Percentiles rank a stretch among this genome's conserved stretches.
phyloP scores from a whole-genome alignment of 2,797 vertebrate genomes.

The Hippopotamyrus pictus region DNA sequence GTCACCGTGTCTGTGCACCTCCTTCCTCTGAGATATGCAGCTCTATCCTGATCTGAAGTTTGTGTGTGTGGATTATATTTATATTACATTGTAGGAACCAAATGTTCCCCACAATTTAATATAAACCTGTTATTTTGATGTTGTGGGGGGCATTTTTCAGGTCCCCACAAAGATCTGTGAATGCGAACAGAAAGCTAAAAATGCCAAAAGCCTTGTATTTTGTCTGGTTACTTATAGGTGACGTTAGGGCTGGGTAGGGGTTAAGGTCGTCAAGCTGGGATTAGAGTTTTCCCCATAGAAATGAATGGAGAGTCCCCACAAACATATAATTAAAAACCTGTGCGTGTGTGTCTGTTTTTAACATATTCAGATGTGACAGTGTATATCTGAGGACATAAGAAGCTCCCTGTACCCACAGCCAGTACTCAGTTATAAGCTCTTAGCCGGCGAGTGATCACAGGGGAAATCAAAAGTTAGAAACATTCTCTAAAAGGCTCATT shows the following conservation, averaged over 20 bases:
- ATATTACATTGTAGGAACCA: background rate
- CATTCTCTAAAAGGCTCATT: background rate
- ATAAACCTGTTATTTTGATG: background rate
- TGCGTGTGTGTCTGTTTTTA: background rate
- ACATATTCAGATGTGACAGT: slow-evolving; percentile 16
- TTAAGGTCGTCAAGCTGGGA: background rate
- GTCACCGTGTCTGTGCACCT: slow-evolving; percentile 11
- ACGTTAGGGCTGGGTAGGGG: background rate
- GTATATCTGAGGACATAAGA: background rate
- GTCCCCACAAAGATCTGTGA: background rate
- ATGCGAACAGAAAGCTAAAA: background rate
- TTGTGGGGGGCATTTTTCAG: background rate
- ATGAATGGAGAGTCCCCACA: background rate
- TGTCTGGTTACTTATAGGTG: background rate
- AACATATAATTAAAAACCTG: background rate
- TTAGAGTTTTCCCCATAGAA: background rate
- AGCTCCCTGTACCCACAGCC: background rate
- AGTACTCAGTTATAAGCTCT: background rate
- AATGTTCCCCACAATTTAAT: background rate
- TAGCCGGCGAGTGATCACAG: background rate
- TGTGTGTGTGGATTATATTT: background rate
- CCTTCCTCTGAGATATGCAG: background rate
- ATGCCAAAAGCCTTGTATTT: background rate
- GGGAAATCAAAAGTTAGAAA: background rate
- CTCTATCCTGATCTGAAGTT: background rate